Conservation (phyloP, 1,140 invertebrate species). For the Rhyzopertha dominica region DNA sequence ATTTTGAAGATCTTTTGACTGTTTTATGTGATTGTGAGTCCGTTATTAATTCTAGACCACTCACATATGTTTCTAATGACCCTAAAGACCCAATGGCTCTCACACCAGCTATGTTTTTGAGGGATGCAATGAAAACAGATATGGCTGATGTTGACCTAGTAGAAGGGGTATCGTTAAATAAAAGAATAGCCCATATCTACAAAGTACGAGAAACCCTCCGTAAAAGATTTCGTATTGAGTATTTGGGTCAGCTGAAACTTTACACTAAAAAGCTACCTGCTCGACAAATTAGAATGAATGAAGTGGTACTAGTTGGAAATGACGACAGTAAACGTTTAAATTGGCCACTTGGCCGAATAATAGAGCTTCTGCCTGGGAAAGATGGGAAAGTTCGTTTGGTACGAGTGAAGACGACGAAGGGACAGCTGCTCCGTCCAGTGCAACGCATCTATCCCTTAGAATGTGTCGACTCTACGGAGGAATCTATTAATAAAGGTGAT, state of each 20-base stretch:
- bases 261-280: not conserved
- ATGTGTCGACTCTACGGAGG: too few species aligned
- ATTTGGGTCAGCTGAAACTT: not conserved
- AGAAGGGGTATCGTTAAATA: not conserved
- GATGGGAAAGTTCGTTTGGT: conserved; percentile 1
- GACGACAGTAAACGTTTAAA: conserved; percentile 4
- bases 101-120: conserved; percentile 2
- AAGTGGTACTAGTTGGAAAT: conserved; percentile 1
- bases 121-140: not conserved
- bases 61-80: conserved; percentile 3
- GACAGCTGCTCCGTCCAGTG: conserved; percentile 1
- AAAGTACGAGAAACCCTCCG: conserved; percentile 1
- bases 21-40: conserved; percentile 5
- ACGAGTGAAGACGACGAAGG: not conserved
- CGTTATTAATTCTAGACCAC: conserved; percentile 2
- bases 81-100: not conserved
- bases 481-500: too few species aligned
- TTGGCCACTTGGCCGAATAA: conserved; percentile 1
- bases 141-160: not conserved
- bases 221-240: conserved; percentile 1
- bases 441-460: conserved; percentile 7
- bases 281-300: not conserved
- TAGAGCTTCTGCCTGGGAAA: not conserved
- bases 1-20: conserved; percentile 8
- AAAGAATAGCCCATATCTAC: not conserved